Evolutionary conservation across 2,888 invertebrate genomes (phyloP).

Genomic region (Argyra leucocephala): DNA sequence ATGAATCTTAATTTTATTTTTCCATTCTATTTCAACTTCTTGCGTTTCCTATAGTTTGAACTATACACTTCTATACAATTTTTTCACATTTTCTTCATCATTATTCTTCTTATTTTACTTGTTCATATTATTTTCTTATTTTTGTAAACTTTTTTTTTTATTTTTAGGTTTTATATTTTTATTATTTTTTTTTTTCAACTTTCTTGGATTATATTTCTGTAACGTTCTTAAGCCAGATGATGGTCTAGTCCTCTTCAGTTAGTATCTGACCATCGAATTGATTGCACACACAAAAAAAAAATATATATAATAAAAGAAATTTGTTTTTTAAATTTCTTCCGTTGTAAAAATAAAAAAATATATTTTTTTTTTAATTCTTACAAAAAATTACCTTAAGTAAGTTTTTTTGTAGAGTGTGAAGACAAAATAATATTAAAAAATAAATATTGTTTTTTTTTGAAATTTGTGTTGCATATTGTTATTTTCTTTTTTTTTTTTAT

Average conservation of each 20-base stretch:
- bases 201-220: conserved; percentile 4
- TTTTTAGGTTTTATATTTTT: neutral
- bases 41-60: too few species aligned
- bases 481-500: too few species aligned
- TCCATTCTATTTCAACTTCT: too few species aligned
- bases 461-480: too few species aligned
- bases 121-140: neutral
- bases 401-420: too few species aligned
- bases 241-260: conserved; percentile 44
- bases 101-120: neutral
- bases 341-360: neutral
- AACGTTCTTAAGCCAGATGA: conserved; percentile 44
- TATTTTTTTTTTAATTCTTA: too few species aligned
- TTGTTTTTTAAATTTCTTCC: conserved; percentile 14
- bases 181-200: conserved; percentile 8
- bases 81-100: neutral
- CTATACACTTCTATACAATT: too few species aligned
- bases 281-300: conserved; percentile 34
- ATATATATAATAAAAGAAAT: conserved; percentile 14
- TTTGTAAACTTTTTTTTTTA: neutral
- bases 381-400: too few species aligned
- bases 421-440: too few species aligned
- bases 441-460: too few species aligned
- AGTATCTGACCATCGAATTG: conserved; percentile 44
- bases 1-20: too few species aligned